These are phyloP conservation scores for Pelecanoides urinatrix DNA, from an alignment of 2,113 vertebrate species.

Conservation along the genomic window DNA sequence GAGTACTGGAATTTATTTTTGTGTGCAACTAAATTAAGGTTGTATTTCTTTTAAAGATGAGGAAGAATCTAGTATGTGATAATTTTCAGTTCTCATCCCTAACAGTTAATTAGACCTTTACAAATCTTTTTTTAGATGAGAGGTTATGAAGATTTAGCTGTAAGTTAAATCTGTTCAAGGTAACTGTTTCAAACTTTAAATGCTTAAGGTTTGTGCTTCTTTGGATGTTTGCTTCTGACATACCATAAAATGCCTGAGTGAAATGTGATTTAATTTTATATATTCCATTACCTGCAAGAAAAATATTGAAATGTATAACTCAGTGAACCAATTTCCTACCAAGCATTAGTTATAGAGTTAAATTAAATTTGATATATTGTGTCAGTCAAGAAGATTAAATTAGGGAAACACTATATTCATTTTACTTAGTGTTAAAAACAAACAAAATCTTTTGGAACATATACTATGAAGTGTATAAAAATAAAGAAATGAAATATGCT, in stretches of 20 bases:
- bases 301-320: slow-evolving; percentile 34
- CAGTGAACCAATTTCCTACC: neutral
- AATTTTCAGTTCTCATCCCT: neutral
- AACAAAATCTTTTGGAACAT: neutral
- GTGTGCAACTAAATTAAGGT: neutral
- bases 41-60: neutral
- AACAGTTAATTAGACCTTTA: neutral
- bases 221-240: neutral
- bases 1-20: neutral
- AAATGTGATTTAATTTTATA: slow-evolving; percentile 58
- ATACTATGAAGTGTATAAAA: neutral
- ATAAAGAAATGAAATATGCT: neutral
- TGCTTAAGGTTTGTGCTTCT: neutral
- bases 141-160: slow-evolving; percentile 6
- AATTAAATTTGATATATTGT: slow-evolving; percentile 39
- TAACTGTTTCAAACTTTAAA: neutral
- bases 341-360: neutral
- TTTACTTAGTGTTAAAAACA: neutral
- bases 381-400: slow-evolving; percentile 37
- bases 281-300: slow-evolving; percentile 14
- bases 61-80: neutral
- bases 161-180: neutral
- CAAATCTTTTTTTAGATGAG: neutral
- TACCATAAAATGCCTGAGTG: neutral
- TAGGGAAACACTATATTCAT: neutral